Evolutionary conservation across 2,797 vertebrate species (phyloP), one percentile per base, ranked within the genome.

Genomic region (Halcyon smyrnensis): DNA sequence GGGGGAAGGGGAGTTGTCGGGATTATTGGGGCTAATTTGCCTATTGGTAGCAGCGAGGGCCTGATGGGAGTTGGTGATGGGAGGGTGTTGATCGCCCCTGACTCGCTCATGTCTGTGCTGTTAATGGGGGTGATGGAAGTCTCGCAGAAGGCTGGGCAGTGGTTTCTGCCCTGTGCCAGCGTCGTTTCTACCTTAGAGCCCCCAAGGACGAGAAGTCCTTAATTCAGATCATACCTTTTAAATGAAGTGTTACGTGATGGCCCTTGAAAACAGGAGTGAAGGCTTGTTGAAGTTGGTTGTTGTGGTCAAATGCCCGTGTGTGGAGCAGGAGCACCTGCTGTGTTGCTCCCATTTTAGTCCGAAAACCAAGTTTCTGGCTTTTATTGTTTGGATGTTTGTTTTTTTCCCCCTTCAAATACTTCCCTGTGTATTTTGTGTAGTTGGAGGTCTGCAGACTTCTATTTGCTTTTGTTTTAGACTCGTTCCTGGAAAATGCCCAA

Each of bases 301-400:
- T 69, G 19, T 6, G 36, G 2, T 32, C 21, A 1, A 11, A 21
- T 1, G 3, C 27, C 24, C 2, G 0, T 23, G 27, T 27, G 43
- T 9, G 27, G 63, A 57, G n/a, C 48, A 75, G 37, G 15, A 82
- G 11, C 19, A 3, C 15, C 30, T 59, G 43, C 23, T 23, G 43
- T 24, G 41, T 51, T 63, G 60, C 16, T 67, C 24, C 0, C 3
- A 1, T 77, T 65, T n/a, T 20, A 1, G 8, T 16, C 28, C 36
- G 32, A 1, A 77, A 83, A 85, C 8, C 2, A 1, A 1, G 2
- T 25, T 67, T 71, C 56, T 77, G 28, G 11, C 4, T 8, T 51
- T 67, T 51, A 23, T 57, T 73, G 64, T 46, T 67, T n/a, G 51
- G 34, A 12, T 63, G 20, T 41, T 76, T 73, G 21, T 4, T 20